These are phyloP conservation scores for Lithosia quadra DNA, from an alignment of 2,888 invertebrate species.

Conservation along the genomic window DNA sequence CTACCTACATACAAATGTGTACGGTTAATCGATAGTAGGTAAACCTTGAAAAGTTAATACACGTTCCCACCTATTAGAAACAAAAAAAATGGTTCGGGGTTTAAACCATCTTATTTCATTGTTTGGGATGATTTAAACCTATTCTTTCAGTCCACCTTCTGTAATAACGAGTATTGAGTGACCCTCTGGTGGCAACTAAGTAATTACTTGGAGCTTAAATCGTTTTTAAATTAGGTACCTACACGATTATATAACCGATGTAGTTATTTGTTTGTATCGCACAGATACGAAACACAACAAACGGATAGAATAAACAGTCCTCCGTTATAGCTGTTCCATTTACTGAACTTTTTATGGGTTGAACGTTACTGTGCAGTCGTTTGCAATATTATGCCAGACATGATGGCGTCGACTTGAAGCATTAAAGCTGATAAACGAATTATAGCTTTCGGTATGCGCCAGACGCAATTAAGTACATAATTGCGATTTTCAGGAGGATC, in stretches of 20 bases:
- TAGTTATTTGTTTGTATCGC: conserved; percentile 16
- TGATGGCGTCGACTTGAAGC: conserved; percentile 12
- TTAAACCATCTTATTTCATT: background rate
- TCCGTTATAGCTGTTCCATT: conserved; percentile 31
- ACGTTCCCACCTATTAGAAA: background rate
- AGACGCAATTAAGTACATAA: background rate
- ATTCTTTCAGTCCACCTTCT: background rate
- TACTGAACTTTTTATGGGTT: conserved; percentile 28
- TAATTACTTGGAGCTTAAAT: conserved; percentile 12
- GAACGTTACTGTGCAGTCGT: conserved; percentile 23
- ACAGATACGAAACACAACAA: conserved; percentile 25
- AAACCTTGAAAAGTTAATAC: background rate
- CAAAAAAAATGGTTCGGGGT: background rate
- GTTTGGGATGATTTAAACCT: background rate
- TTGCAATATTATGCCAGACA: conserved; percentile 24
- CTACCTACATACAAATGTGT: background rate
- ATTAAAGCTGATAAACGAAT: conserved; percentile 10
- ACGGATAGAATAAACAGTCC: conserved; percentile 14
- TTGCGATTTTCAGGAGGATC: background rate
- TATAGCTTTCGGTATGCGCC: background rate
- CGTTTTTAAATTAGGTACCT: conserved; percentile 10
- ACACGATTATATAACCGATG: background rate
- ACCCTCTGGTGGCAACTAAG: background rate
- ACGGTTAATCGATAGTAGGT: background rate
- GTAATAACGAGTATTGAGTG: background rate